Percentiles rank a stretch among this genome's conserved stretches.
phyloP scores from a whole-genome alignment of 1,140 invertebrate genomes.

The Zaprionus gabonicus region DNA sequence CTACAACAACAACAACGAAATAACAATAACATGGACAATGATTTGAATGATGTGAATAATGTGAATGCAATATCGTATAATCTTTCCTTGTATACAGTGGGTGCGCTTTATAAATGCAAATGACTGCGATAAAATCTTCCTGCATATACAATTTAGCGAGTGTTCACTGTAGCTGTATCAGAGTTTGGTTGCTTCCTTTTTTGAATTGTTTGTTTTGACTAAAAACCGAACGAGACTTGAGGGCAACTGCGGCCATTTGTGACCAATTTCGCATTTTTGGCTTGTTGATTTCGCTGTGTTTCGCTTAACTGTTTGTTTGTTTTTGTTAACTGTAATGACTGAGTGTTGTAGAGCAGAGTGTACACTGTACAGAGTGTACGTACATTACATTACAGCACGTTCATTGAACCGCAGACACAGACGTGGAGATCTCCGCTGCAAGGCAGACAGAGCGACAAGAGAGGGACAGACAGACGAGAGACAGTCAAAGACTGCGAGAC shows the following conservation, averaged over 20 bases:
- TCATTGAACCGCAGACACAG: slow-evolving; percentile 63
- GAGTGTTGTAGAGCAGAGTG: slow-evolving; percentile 12
- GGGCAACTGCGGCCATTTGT: slow-evolving; percentile 32
- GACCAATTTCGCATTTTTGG: slow-evolving; percentile 51
- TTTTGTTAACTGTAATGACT: slow-evolving; percentile 78
- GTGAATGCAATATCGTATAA: slow-evolving; percentile 50
- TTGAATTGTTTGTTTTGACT: slow-evolving; percentile 12
- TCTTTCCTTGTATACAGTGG: slow-evolving; percentile 39
- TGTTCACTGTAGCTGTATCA: background rate
- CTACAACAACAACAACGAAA: slow-evolving; percentile 56
- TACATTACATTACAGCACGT: slow-evolving; percentile 68
- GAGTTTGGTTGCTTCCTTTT: slow-evolving; percentile 64
- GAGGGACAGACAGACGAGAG: slow-evolving; percentile 1
- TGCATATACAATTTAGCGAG: background rate
- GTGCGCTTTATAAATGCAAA: background rate
- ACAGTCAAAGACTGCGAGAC: slow-evolving; percentile 18
- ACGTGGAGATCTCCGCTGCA: slow-evolving; percentile 51
- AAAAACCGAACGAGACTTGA: slow-evolving; percentile 3
- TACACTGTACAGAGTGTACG: slow-evolving; percentile 9
- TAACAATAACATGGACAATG: slow-evolving; percentile 28
- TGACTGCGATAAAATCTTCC: background rate
- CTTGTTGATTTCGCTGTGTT: slow-evolving; percentile 59
- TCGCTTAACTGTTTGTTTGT: slow-evolving; percentile 76
- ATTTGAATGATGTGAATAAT: slow-evolving; percentile 4
- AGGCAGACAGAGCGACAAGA: background rate